These are phyloP conservation scores for Amazona vittata DNA, from an alignment of 2,113 vertebrate genomes.

Conservation along the genomic window DNA sequence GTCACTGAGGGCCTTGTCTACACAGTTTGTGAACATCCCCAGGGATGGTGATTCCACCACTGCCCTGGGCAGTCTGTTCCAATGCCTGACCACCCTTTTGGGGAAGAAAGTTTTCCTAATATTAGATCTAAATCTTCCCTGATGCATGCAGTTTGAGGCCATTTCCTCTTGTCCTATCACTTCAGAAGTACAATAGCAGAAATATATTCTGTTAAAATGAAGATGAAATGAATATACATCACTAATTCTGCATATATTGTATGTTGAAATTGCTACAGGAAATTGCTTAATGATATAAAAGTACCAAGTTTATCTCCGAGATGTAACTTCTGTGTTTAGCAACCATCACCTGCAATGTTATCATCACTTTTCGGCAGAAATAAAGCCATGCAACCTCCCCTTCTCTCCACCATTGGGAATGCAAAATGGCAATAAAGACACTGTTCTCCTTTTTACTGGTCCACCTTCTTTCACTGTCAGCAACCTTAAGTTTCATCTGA, in stretches of 20 bases:
- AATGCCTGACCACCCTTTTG: not conserved
- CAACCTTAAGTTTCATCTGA: not conserved
- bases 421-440: not conserved
- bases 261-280: not conserved
- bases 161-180: not conserved
- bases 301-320: not conserved
- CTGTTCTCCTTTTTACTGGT: not conserved
- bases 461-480: not conserved
- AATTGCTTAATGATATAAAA: not conserved
- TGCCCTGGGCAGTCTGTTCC: not conserved
- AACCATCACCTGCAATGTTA: not conserved
- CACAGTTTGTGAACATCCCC: not conserved
- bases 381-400: not conserved
- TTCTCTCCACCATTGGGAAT: not conserved
- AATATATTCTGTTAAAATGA: not conserved
- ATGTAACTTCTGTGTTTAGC: not conserved
- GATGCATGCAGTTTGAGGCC: not conserved
- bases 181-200: not conserved
- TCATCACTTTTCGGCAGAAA: not conserved
- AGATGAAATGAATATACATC: not conserved
- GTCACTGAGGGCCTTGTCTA: not conserved
- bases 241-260: not conserved
- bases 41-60: not conserved
- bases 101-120: not conserved
- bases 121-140: not conserved